Evolutionary conservation across 2,113 vertebrate species (phyloP).

Genomic region (Corydoras sp.): DNA sequence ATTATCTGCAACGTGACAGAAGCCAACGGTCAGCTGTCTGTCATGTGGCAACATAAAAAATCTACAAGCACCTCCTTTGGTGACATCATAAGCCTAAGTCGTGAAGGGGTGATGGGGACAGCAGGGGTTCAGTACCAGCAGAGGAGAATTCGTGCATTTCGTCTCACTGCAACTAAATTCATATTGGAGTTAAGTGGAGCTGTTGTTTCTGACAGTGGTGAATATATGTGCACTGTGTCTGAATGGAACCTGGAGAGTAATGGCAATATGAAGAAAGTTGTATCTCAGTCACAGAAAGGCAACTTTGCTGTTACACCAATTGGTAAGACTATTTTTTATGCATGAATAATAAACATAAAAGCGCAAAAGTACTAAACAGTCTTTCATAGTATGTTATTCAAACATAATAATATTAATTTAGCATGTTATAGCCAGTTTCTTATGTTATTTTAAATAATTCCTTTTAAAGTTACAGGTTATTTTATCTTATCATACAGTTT

Average conservation of each 20-base stretch:
- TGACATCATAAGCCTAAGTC: slow-evolving; percentile 59
- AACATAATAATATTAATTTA: no score
- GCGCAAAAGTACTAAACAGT: no score
- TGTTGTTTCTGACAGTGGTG: slow-evolving; percentile 45
- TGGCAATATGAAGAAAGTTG: slow-evolving; percentile 42
- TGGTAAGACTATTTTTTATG: slow-evolving; percentile 50
- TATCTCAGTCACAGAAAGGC: slow-evolving; percentile 47
- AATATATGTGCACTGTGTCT: slow-evolving; percentile 65
- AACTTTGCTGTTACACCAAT: slow-evolving; percentile 56
- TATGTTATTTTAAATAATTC: no score
- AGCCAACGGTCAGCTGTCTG: slow-evolving; percentile 52
- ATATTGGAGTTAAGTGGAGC: slow-evolving; percentile 65
- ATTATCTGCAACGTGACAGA: slow-evolving; percentile 64
- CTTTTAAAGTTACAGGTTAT: no score
- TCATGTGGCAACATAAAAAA: slow-evolving; percentile 69
- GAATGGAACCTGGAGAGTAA: slow-evolving; percentile 48
- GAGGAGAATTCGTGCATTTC: slow-evolving; percentile 47
- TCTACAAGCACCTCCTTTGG: background rate
- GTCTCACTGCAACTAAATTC: slow-evolving; percentile 49
- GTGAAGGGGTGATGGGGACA: slow-evolving; percentile 54
- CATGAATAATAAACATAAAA: no score
- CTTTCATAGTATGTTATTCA: no score
- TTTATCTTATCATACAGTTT: no score
- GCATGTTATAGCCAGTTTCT: no score
- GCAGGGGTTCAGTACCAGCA: slow-evolving; percentile 36